Evolutionary conservation across 1,140 invertebrate species (phyloP), one percentile per base, ranked within the genome.

Genomic region (Apocrypta bakeri): DNA sequence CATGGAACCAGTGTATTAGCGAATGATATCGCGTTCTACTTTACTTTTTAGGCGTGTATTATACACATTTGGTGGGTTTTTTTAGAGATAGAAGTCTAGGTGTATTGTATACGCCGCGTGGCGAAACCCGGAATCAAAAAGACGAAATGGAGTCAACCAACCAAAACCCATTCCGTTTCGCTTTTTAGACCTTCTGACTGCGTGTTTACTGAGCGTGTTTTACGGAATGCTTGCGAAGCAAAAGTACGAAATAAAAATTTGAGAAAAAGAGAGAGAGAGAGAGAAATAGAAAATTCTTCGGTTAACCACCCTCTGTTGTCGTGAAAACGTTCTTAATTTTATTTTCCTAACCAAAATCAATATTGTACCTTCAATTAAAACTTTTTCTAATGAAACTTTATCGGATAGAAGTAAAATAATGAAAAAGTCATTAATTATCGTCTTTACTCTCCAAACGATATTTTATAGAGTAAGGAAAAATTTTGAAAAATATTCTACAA

Each of bases 121-220:
- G 48, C 48, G 48, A 56, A 56, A 56, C 48, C 48, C 48, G 48
- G 48, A 56, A 56, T 56, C 48, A n/a, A 56, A 56, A 56, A 56
- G 48, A 56, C 48, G 48, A 56, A 56, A 56, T 56, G 48, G 48
- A 56, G 48, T 56, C 48, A 56, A 56, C 21, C 48, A 56, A 56
- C 17, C 48, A 17, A 56, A 56, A 17, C 48, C 48, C 48, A n/a
- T 56, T 56, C 48, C 48, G 48, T 56, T 56, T 56, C 48, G 48
- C 48, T 56, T 56, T 56, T 56, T 56, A 56, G 48, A 56, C 17
- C 48, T 56, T 6, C 21, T 56, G 48, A 56, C 48, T 56, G 48
- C 48, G 21, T 56, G 48, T 56, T 56, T 56, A n/a, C 48, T 1
- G 48, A 56, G 48, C 48, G 21, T 56, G 48, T 56, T 42, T 42